A percentile compares a stretch with the other conserved stretches of the same genome.
Conservation (phyloP, 1,140 invertebrate genomes). For the Drosophila setifemur region DNA sequence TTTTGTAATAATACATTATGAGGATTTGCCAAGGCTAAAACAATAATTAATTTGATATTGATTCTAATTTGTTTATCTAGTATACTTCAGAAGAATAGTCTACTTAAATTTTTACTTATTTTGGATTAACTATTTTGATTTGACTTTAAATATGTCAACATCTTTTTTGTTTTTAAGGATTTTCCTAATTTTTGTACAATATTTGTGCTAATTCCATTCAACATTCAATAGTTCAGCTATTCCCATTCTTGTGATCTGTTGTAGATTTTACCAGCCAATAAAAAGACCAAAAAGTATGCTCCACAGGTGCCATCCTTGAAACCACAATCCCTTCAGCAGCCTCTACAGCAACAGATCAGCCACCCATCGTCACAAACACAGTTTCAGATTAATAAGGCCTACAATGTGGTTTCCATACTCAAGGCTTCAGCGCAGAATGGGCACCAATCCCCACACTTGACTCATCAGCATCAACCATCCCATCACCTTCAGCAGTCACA, state of each 20-base stretch:
- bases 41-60: too few relatives aligned
- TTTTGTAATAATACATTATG: too few relatives aligned
- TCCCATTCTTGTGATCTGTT: slow-evolving; percentile 53
- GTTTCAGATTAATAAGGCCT: slow-evolving; percentile 63
- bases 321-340: slow-evolving; percentile 27
- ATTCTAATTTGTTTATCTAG: too few relatives aligned
- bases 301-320: slow-evolving; percentile 41
- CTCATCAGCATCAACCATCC: slow-evolving; percentile 18
- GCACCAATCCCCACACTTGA: slow-evolving; percentile 27
- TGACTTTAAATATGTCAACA: too few relatives aligned
- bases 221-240: slow-evolving; percentile 12
- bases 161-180: background rate
- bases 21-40: too few relatives aligned
- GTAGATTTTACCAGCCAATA: slow-evolving; percentile 69
- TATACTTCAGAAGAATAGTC: too few relatives aligned
- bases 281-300: slow-evolving; percentile 65
- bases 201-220: background rate
- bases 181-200: background rate
- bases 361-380: slow-evolving; percentile 43
- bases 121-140: too few relatives aligned
- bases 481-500: slow-evolving; percentile 34
- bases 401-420: slow-evolving; percentile 56
- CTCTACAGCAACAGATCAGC: slow-evolving; percentile 6
- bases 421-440: slow-evolving; percentile 38
- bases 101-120: too few relatives aligned